These are phyloP conservation scores for Poeciliopsis paucimaculata DNA, from an alignment of 2,797 vertebrate genomes.

Conservation along the genomic window DNA sequence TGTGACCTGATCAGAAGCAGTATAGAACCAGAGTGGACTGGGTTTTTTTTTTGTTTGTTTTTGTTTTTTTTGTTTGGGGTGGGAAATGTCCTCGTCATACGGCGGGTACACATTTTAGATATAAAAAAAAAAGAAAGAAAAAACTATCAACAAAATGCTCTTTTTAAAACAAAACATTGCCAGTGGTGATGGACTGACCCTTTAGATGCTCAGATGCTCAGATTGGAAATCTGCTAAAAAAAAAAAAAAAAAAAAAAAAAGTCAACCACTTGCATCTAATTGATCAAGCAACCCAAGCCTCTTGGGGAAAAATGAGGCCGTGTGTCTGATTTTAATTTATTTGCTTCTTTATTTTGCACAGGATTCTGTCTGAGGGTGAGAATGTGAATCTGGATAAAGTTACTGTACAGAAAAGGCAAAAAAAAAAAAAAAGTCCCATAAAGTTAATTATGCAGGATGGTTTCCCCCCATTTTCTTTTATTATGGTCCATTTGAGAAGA, in stretches of 20 bases:
- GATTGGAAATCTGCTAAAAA: slow-evolving; percentile 60
- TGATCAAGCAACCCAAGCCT: slow-evolving; percentile 43
- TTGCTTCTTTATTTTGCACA: slow-evolving; percentile 72
- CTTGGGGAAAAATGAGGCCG: slow-evolving; percentile 33
- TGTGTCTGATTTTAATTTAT: slow-evolving; percentile 65
- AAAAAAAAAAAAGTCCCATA: too few species aligned
- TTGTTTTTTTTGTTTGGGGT: slow-evolving; percentile 40
- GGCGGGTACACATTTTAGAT: slow-evolving; percentile 59
- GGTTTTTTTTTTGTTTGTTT: too few species aligned
- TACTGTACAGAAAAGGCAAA: slow-evolving; percentile 49
- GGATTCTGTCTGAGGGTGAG: slow-evolving; percentile 47
- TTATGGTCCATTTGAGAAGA: slow-evolving; percentile 28
- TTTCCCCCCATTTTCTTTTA: slow-evolving; percentile 5
- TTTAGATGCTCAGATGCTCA: slow-evolving; percentile 61
- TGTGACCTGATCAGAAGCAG: slow-evolving; percentile 29
- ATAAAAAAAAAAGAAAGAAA: slow-evolving; percentile 24
- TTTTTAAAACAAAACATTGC: slow-evolving; percentile 33
- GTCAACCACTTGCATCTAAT: slow-evolving; percentile 52
- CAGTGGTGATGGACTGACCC: slow-evolving; percentile 62
- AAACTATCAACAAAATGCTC: slow-evolving; percentile 19
- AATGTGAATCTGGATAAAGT: slow-evolving; percentile 54
- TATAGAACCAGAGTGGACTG: slow-evolving; percentile 55
- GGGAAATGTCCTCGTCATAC: slow-evolving; percentile 32
- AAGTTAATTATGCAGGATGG: slow-evolving; percentile 5
- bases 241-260: slow-evolving; percentile 30